Percentiles rank a stretch among this genome's conserved stretches.
Evolutionary conservation across 2,888 invertebrate genomes (phyloP).

Genomic region (Dryococelus australis): DNA sequence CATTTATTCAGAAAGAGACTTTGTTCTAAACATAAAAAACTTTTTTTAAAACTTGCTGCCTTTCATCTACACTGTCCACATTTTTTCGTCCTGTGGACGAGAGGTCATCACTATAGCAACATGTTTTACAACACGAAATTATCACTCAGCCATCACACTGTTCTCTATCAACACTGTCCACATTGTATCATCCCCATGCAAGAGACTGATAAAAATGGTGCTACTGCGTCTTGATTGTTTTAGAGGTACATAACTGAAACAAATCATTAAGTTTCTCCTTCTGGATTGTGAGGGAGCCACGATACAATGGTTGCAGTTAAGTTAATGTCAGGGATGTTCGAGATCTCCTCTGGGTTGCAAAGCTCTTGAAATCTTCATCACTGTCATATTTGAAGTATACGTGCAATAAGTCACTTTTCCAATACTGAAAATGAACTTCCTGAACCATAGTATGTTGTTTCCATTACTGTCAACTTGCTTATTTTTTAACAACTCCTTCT

Average conservation of each 20-base stretch:
- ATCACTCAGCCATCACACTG: neutral
- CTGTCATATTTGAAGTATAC: neutral
- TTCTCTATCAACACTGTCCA: neutral
- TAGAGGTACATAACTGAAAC: neutral
- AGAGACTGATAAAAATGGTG: neutral
- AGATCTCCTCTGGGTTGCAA: neutral
- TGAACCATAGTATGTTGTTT: neutral
- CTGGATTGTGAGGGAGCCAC: neutral
- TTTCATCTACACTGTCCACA: too few relatives aligned
- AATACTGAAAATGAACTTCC: neutral
- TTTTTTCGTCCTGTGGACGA: too few relatives aligned
- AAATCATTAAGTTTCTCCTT: neutral
- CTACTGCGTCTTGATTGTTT: neutral
- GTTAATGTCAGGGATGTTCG: neutral
- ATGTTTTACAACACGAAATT: neutral
- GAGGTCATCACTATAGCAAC: too few relatives aligned
- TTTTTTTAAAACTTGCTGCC: too few relatives aligned
- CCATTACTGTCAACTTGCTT: slow-evolving; percentile 2
- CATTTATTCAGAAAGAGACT: too few relatives aligned
- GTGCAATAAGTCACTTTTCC: neutral
- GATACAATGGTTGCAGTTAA: neutral
- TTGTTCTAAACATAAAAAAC: too few relatives aligned
- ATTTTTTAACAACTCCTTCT: neutral
- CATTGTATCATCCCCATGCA: neutral
- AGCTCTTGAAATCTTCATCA: slow-evolving; percentile 10